Evolutionary conservation across 1,140 invertebrate genomes (phyloP).

Genomic region (Plodia interpunctella): DNA sequence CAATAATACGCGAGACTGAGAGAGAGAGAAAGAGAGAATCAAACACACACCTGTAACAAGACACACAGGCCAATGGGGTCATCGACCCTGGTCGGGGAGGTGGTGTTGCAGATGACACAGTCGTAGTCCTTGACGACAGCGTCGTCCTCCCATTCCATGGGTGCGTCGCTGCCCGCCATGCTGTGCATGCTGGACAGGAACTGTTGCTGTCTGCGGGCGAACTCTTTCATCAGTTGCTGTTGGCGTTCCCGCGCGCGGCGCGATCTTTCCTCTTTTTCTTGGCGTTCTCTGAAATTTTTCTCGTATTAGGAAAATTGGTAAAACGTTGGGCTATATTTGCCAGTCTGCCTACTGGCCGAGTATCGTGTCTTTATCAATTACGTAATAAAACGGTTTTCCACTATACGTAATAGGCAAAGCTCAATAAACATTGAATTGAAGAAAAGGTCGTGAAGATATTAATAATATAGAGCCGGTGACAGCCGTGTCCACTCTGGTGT

Average conservation of each 20-base stretch:
- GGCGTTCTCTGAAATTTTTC: conserved; percentile 77
- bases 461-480: too few species aligned
- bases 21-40: too few species aligned
- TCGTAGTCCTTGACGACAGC: conserved; percentile 88
- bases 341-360: too few species aligned
- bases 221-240: conserved; percentile 94
- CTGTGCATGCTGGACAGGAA: conserved; percentile 90
- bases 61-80: conserved; percentile 95
- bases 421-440: too few species aligned
- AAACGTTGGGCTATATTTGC: too few species aligned
- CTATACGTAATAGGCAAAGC: too few species aligned
- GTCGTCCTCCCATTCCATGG: conserved; percentile 85
- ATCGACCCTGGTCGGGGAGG: conserved; percentile 88
- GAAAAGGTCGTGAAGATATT: too few species aligned
- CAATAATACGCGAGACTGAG: too few species aligned
- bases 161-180: conserved; percentile 72
- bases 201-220: conserved; percentile 92
- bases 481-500: too few species aligned
- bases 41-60: conserved; percentile 85
- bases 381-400: too few species aligned
- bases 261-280: conserved; percentile 88
- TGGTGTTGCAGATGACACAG: conserved; percentile 97
- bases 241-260: conserved; percentile 92
- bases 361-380: too few species aligned
- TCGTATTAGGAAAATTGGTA: too few species aligned